phyloP scores from a whole-genome alignment of 2,113 vertebrate genomes.

The Sminthopsis crassicaudata region DNA sequence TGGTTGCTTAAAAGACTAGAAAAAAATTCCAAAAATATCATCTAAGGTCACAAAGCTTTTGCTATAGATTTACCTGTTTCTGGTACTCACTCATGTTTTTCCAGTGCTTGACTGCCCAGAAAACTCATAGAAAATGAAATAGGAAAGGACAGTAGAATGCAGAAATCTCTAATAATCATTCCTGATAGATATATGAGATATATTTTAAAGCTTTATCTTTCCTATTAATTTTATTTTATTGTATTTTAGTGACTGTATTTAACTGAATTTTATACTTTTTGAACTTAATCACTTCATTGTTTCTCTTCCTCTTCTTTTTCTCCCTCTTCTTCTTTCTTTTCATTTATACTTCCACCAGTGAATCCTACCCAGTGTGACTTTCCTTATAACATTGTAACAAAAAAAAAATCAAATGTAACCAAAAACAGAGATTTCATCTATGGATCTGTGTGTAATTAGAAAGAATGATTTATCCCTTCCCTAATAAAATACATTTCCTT shows the following conservation, averaged over 20 bases:
- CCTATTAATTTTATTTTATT: background rate
- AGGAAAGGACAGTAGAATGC: background rate
- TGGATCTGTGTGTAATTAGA: background rate
- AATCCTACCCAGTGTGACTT: background rate
- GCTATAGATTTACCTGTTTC: background rate
- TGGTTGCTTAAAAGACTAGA: background rate
- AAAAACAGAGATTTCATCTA: background rate
- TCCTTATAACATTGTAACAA: background rate
- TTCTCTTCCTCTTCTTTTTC: background rate
- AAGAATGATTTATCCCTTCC: background rate
- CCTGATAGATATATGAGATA: background rate
- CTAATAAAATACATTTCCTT: background rate
- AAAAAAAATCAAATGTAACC: background rate
- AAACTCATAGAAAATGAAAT: constrained; percentile 1
- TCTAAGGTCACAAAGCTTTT: background rate
- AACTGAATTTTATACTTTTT: background rate
- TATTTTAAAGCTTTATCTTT: background rate
- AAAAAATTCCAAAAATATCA: background rate
- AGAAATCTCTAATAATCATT: background rate
- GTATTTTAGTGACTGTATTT: background rate
- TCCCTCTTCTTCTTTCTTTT: background rate
- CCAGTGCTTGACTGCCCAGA: background rate
- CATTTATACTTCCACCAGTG: background rate
- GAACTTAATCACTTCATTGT: constrained; percentile 5
- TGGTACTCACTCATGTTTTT: background rate